Conservation (phyloP, 2,113 vertebrate genomes). For the Chionomys nivalis region DNA sequence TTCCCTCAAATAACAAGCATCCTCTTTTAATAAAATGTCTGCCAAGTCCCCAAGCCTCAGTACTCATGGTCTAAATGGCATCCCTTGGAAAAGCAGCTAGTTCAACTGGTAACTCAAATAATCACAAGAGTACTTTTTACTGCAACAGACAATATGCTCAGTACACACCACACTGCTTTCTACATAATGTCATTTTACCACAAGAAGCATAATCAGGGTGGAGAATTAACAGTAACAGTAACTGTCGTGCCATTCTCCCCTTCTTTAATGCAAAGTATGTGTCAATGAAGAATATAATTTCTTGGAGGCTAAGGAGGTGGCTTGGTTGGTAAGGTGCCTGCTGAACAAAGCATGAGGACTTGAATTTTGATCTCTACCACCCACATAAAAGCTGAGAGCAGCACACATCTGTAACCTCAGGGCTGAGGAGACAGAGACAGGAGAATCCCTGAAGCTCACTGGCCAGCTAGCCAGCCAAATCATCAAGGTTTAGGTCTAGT, state of each 20-base stretch:
- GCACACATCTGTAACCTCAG: neutral
- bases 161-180: neutral
- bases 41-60: neutral
- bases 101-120: neutral
- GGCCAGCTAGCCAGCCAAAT: neutral
- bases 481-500: too few species aligned
- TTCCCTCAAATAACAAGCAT: neutral
- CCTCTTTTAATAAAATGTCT: conserved; percentile 48
- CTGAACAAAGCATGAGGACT: neutral
- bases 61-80: neutral
- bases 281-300: neutral
- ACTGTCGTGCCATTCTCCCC: neutral
- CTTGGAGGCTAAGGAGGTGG: neutral
- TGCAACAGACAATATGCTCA: neutral
- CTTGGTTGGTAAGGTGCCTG: neutral
- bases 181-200: neutral
- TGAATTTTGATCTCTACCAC: neutral
- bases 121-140: neutral
- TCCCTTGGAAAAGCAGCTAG: neutral
- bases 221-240: neutral
- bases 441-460: neutral
- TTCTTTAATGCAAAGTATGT: neutral
- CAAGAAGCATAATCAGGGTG: neutral
- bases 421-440: neutral
- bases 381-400: neutral